These are phyloP conservation scores for Agriotes lineatus DNA, from an alignment of 2,888 invertebrate genomes.

Conservation along the genomic window DNA sequence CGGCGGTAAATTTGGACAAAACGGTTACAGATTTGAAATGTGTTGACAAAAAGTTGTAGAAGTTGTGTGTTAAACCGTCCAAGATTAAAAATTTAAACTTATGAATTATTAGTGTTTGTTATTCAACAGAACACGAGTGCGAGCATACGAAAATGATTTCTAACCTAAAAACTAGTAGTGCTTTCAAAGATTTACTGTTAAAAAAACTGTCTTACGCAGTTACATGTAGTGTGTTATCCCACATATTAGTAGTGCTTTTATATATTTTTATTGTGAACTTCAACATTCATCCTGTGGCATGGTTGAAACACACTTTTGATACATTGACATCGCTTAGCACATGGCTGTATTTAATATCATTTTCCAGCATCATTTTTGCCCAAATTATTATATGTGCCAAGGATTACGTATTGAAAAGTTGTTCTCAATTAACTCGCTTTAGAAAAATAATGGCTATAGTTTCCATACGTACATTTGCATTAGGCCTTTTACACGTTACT, in stretches of 20 bases:
- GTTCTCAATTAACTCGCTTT: conserved; percentile 76
- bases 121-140: too few relatives aligned
- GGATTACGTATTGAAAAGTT: conserved; percentile 73
- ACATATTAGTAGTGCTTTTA: conserved; percentile 58
- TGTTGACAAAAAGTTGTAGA: too few relatives aligned
- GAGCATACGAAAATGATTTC: conserved; percentile 44
- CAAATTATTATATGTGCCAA: conserved; percentile 81
- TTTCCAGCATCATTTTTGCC: conserved; percentile 74
- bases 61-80: too few relatives aligned
- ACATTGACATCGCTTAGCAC: conserved; percentile 74
- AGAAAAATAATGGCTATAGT: conserved; percentile 74
- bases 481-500: conserved; percentile 71
- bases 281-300: conserved; percentile 74
- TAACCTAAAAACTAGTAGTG: conserved; percentile 28
- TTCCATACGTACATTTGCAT: conserved; percentile 71
- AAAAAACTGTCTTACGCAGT: conserved; percentile 70
- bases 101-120: too few relatives aligned
- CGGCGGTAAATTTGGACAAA: too few relatives aligned
- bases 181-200: conserved; percentile 52
- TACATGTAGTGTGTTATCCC: conserved; percentile 60
- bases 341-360: conserved; percentile 75
- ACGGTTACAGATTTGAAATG: too few relatives aligned
- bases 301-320: conserved; percentile 73
- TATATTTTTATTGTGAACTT: conserved; percentile 71
- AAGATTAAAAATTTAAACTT: too few relatives aligned